phyloP scores from a whole-genome alignment of 2,113 vertebrate species.

The Sebastes fasciatus region DNA sequence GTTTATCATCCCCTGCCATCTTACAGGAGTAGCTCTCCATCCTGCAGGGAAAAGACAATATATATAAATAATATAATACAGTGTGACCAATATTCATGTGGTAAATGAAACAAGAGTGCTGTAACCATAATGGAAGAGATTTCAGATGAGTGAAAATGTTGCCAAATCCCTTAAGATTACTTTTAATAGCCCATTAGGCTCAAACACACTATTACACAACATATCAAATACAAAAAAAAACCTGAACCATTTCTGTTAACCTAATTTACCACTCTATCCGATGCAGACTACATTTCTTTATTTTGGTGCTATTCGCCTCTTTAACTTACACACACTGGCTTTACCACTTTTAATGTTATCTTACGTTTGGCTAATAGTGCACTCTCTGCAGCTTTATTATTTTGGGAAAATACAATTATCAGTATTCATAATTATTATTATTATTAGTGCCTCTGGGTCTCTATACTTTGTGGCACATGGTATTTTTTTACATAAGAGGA shows the following conservation, averaged over 20 bases:
- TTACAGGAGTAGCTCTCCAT: conserved; percentile 99
- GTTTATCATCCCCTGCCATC: conserved; percentile 97
- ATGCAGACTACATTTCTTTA: neutral
- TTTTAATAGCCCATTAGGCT: conserved; percentile 13
- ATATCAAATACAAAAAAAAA: neutral
- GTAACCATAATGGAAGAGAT: neutral
- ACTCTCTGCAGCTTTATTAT: neutral
- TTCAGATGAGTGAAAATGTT: neutral
- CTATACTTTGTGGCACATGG: neutral
- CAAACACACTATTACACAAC: conserved; percentile 12
- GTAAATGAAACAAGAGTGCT: neutral
- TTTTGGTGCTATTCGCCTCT: no score
- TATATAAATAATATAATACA: no score
- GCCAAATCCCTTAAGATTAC: neutral
- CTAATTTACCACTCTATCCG: neutral
- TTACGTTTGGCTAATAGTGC: no score
- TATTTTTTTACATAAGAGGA: neutral
- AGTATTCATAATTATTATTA: no score
- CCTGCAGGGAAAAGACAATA: conserved; percentile 70
- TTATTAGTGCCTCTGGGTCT: no score
- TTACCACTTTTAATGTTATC: neutral
- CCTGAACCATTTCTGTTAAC: neutral
- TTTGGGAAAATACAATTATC: neutral
- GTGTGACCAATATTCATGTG: neutral
- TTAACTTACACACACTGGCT: neutral